These are phyloP conservation scores for Gymnothorax javanicus DNA, from an alignment of 2,797 vertebrate genomes.

Conservation along the genomic window DNA sequence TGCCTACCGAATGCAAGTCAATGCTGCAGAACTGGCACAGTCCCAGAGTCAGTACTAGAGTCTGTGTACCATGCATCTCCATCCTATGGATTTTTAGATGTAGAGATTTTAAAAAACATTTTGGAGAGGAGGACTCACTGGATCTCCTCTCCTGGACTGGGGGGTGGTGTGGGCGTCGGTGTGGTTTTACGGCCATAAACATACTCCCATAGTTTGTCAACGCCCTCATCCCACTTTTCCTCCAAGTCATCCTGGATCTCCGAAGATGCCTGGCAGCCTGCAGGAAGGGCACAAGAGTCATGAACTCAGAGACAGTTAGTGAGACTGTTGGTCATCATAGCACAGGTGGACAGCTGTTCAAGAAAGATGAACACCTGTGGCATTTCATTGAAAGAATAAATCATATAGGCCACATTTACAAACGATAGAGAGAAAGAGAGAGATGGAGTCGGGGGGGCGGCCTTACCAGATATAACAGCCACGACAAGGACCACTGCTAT, in stretches of 20 bases:
- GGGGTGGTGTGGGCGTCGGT: neutral
- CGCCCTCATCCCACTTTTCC: conserved; percentile 51
- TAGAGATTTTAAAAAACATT: neutral
- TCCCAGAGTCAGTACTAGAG: too few species aligned
- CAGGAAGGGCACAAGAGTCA: neutral
- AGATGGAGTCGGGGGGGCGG: neutral
- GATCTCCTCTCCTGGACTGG: conserved; percentile 53
- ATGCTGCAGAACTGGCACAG: too few species aligned
- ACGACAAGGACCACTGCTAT: conserved; percentile 38
- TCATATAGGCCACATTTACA: neutral
- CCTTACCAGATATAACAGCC: conserved; percentile 51
- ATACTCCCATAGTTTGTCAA: conserved; percentile 53
- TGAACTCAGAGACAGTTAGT: neutral
- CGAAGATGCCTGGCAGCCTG: conserved; percentile 10
- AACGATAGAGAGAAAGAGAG: neutral
- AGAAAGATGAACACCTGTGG: neutral
- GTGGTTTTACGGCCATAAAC: conserved; percentile 45
- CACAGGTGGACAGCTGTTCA: neutral
- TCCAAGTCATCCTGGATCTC: neutral
- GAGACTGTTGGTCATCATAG: neutral
- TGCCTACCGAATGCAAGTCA: too few species aligned
- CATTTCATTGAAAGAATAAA: neutral
- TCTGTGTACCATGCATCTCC: too few species aligned
- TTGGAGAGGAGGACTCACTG: conserved; percentile 50
- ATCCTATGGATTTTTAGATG: neutral